Evolutionary conservation across 2,797 vertebrate species (phyloP).

Genomic region (Thunnus albacares): DNA sequence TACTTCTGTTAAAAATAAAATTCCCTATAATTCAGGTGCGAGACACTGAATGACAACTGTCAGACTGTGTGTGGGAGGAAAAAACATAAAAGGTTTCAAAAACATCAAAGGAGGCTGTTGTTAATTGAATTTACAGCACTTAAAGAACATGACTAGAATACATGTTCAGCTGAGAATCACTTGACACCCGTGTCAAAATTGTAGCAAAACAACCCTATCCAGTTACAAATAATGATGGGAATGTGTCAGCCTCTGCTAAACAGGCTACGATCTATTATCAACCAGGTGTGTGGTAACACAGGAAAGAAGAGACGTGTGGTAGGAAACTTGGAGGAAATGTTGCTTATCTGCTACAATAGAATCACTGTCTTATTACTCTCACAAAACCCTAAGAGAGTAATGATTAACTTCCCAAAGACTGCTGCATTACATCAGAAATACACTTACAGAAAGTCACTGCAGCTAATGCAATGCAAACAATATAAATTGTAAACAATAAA

Average conservation of each 20-base stretch:
- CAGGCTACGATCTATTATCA: not conserved
- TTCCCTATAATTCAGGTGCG: not conserved
- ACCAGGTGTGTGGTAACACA: not conserved
- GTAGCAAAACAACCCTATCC: slow-evolving; percentile 1
- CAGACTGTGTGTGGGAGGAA: not conserved
- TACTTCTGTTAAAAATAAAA: too few relatives aligned
- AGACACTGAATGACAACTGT: not conserved
- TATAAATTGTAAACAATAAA: not conserved
- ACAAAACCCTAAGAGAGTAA: not conserved
- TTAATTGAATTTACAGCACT: not conserved
- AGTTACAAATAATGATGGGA: not conserved
- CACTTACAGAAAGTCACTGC: too few relatives aligned
- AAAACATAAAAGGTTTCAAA: not conserved
- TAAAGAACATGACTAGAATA: not conserved
- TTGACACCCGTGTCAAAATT: not conserved
- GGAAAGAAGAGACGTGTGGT: not conserved
- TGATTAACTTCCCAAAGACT: not conserved
- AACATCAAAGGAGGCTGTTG: not conserved
- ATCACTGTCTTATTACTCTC: not conserved
- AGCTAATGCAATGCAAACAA: too few relatives aligned
- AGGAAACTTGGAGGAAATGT: not conserved
- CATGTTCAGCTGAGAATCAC: not conserved
- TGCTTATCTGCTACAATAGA: not conserved
- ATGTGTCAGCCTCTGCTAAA: not conserved
- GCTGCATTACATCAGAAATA: too few relatives aligned